These are phyloP conservation scores for Scomber scombrus DNA, from an alignment of 2,113 vertebrate species.

Conservation along the genomic window DNA sequence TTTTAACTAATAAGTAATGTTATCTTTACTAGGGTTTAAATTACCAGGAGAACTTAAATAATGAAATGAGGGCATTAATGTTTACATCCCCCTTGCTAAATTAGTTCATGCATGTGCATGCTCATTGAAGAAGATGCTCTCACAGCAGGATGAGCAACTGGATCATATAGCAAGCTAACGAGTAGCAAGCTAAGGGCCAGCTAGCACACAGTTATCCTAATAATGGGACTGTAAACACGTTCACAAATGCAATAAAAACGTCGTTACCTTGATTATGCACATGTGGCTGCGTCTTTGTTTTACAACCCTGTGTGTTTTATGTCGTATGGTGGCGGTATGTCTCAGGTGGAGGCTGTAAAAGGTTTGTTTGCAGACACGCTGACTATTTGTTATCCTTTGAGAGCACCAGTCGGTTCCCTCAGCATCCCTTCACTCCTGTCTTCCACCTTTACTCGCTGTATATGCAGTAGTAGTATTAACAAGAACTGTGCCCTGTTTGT, in stretches of 20 bases:
- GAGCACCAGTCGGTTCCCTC: slow-evolving; percentile 18
- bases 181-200: neutral
- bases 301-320: slow-evolving; percentile 2
- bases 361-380: neutral
- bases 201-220: slow-evolving; percentile 6
- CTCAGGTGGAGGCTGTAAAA: neutral
- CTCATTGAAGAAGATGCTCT: slow-evolving; percentile 2
- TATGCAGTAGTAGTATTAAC: neutral
- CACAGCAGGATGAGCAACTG: slow-evolving; percentile 3
- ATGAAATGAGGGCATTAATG: neutral
- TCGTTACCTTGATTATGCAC: slow-evolving; percentile 53
- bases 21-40: neutral
- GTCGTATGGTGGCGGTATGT: neutral
- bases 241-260: neutral
- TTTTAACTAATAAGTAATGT: too few species aligned
- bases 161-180: slow-evolving; percentile 41
- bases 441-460: neutral
- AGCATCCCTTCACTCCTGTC: slow-evolving; percentile 45
- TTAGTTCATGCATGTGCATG: neutral
- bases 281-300: slow-evolving; percentile 18
- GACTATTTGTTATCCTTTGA: slow-evolving; percentile 9
- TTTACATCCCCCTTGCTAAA: neutral
- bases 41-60: slow-evolving; percentile 6
- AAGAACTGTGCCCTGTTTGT: accelerated
- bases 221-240: too few species aligned